Percentiles rank a stretch among this genome's conserved stretches.
These are phyloP conservation scores for Acridotheres tristis DNA, from an alignment of 2,797 vertebrate species.

Conservation along the genomic window DNA sequence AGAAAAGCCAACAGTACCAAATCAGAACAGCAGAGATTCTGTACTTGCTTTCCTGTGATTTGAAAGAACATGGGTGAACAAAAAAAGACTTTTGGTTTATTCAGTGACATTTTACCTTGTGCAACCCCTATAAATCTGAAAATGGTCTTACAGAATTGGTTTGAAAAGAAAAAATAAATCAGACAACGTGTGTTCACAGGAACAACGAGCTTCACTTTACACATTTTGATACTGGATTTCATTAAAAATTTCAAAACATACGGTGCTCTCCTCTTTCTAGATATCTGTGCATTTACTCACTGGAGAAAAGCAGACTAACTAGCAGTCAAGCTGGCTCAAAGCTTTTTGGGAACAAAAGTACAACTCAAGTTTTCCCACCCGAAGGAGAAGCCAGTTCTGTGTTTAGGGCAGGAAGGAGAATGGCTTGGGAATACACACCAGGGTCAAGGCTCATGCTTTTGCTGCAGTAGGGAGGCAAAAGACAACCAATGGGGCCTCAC, in stretches of 20 bases:
- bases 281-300: neutral
- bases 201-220: neutral
- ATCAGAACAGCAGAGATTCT: constrained; percentile 1
- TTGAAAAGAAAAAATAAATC: neutral
- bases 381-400: neutral
- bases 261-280: neutral
- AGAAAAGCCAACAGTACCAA: neutral
- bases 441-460: neutral
- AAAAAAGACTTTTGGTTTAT: neutral
- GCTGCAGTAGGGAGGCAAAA: neutral
- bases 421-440: neutral
- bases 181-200: neutral
- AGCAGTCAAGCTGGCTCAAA: neutral
- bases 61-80: neutral
- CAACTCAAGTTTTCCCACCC: neutral
- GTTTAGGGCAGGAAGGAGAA: neutral
- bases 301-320: neutral
- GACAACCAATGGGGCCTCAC: accelerated
- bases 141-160: neutral
- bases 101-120: neutral
- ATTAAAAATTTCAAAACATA: neutral
- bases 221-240: neutral
- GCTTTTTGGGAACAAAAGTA: neutral
- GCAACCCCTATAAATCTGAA: neutral
- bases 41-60: neutral